Evolutionary conservation across 2,888 invertebrate genomes (phyloP).

Genomic region (Tholera decimalis): DNA sequence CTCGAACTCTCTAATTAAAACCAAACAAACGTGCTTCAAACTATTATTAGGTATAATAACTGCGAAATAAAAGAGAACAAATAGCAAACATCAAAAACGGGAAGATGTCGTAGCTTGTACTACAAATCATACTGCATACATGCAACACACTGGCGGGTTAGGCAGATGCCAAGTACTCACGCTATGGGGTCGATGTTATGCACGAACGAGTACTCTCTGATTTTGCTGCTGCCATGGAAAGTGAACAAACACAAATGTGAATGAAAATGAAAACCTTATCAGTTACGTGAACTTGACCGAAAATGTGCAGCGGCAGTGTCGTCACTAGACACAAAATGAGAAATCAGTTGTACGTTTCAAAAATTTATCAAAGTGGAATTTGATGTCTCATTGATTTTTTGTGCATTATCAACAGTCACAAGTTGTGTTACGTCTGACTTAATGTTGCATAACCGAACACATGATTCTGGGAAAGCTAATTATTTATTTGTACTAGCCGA

Average conservation of each 20-base stretch:
- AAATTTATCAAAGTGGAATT: constrained; percentile 38
- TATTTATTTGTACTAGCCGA: constrained; percentile 17
- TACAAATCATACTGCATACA: constrained; percentile 48
- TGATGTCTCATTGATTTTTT: constrained; percentile 44
- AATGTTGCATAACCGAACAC: constrained; percentile 49
- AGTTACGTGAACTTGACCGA: constrained; percentile 57
- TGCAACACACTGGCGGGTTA: constrained; percentile 64
- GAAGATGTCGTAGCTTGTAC: constrained; percentile 15
- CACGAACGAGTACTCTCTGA: constrained; percentile 86
- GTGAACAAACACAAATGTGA: constrained; percentile 68
- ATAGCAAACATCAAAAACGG: constrained; percentile 15
- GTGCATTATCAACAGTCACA: constrained; percentile 31
- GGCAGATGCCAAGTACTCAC: constrained; percentile 80
- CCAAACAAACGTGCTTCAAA: constrained; percentile 32
- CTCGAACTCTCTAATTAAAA: constrained; percentile 7
- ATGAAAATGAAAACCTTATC: constrained; percentile 65
- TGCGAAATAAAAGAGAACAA: constrained; percentile 11
- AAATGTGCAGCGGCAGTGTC: constrained; percentile 6
- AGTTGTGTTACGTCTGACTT: constrained; percentile 28
- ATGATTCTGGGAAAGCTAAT: constrained; percentile 26
- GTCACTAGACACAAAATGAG: constrained; percentile 21
- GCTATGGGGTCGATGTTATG: constrained; percentile 87
- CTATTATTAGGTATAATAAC: neutral
- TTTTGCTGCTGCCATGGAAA: constrained; percentile 81
- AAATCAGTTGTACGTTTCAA: constrained; percentile 11